phyloP scores from a whole-genome alignment of 2,113 vertebrate genomes.

The Amia ocellicauda region DNA sequence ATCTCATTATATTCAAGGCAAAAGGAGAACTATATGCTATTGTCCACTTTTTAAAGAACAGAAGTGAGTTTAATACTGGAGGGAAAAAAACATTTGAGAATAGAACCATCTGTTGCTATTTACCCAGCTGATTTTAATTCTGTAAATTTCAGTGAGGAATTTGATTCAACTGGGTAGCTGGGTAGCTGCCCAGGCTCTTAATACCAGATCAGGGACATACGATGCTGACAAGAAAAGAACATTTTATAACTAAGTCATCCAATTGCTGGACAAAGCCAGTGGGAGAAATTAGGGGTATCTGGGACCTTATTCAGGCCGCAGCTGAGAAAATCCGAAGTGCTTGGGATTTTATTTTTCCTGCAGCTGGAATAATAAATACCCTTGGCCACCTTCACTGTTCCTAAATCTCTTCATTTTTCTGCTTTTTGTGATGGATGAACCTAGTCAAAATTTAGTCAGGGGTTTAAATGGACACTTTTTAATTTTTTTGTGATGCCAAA shows the following conservation, averaged over 20 bases:
- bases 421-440: neutral
- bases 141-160: neutral
- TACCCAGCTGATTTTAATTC: slow-evolving; percentile 5
- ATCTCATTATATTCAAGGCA: no score
- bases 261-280: slow-evolving; percentile 3
- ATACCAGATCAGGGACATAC: neutral
- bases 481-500: no score
- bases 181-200: neutral
- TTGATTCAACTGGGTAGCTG: neutral
- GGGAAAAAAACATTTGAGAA: no score
- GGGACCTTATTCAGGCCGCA: neutral
- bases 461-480: no score
- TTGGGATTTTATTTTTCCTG: slow-evolving; percentile 2
- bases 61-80: no score
- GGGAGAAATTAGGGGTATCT: neutral
- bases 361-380: slow-evolving; percentile 7
- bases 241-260: slow-evolving; percentile 4
- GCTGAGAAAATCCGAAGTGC: neutral
- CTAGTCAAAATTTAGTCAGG: no score
- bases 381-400: neutral
- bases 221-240: slow-evolving; percentile 5
- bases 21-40: no score
- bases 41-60: no score
- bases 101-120: neutral
- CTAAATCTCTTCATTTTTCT: neutral